Evolutionary conservation across 1,140 invertebrate genomes (phyloP).

Genomic region (Atta cephalotes): DNA sequence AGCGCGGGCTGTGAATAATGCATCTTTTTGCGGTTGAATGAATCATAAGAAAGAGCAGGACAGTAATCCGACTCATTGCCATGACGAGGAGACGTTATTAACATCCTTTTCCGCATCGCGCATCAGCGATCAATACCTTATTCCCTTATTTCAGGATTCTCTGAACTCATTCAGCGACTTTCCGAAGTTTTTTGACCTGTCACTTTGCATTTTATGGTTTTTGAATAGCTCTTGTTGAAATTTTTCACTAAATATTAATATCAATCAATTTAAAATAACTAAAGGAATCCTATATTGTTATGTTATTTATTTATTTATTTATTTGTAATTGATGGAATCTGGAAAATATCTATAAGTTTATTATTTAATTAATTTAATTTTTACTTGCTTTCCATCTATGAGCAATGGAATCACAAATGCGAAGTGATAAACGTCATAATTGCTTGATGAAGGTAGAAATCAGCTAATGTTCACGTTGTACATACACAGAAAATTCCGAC

Average conservation of each 20-base stretch:
- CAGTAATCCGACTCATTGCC: background rate
- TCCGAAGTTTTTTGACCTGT: background rate
- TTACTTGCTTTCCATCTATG: background rate
- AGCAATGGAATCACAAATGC: background rate
- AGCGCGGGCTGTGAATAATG: constrained; percentile 74
- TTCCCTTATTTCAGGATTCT: background rate
- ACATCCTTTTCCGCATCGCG: constrained; percentile 33
- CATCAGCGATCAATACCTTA: constrained; percentile 28
- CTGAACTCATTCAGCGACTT: background rate
- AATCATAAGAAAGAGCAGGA: background rate
- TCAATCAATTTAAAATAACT: background rate
- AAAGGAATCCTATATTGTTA: background rate
- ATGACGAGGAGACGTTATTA: constrained; percentile 11
- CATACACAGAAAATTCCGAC: background rate
- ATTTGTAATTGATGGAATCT: background rate
- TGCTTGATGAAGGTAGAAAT: background rate
- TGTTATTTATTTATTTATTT: constrained; percentile 2
- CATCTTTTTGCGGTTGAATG: constrained; percentile 51
- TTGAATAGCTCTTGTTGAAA: background rate
- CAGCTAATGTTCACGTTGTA: background rate
- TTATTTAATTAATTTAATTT: constrained; percentile 26
- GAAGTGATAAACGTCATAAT: constrained; percentile 23
- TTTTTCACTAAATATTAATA: background rate
- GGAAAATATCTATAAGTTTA: background rate
- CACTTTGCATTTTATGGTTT: constrained; percentile 4